Conservation (phyloP, 2,113 vertebrate genomes). For the Hemibagrus wyckioides region DNA sequence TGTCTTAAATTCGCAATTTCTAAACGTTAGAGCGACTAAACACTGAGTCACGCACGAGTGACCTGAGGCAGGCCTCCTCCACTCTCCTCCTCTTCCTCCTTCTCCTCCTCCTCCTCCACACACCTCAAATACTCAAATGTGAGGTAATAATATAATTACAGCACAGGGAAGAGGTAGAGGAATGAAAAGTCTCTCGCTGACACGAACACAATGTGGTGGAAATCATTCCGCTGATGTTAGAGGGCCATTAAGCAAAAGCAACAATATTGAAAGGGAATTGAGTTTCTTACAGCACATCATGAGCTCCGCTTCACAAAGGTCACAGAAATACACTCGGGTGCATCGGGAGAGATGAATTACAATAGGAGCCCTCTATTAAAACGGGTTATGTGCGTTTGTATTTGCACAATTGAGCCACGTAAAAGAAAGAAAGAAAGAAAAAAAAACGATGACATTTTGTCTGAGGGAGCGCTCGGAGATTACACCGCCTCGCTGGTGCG, state of each 20-base stretch:
- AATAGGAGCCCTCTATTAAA: constrained; percentile 35
- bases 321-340: constrained; percentile 21
- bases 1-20: constrained; percentile 5
- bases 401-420: constrained; percentile 35
- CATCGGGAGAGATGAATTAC: constrained; percentile 27
- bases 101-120: background rate
- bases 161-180: background rate
- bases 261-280: constrained; percentile 40
- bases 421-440: background rate
- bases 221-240: constrained; percentile 24
- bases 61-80: background rate
- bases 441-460: constrained; percentile 38
- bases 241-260: constrained; percentile 44
- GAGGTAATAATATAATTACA: background rate
- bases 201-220: background rate
- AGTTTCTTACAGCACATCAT: constrained; percentile 29
- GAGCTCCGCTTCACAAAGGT: constrained; percentile 48
- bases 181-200: background rate
- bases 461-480: background rate
- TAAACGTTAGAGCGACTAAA: background rate
- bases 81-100: background rate
- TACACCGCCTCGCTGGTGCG: background rate
- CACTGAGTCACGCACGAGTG: too few species aligned
- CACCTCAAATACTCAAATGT: background rate
- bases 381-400: constrained; percentile 35